phyloP scores from a whole-genome alignment of 2,888 invertebrate genomes.

The Lasioglossum oenotherae region DNA sequence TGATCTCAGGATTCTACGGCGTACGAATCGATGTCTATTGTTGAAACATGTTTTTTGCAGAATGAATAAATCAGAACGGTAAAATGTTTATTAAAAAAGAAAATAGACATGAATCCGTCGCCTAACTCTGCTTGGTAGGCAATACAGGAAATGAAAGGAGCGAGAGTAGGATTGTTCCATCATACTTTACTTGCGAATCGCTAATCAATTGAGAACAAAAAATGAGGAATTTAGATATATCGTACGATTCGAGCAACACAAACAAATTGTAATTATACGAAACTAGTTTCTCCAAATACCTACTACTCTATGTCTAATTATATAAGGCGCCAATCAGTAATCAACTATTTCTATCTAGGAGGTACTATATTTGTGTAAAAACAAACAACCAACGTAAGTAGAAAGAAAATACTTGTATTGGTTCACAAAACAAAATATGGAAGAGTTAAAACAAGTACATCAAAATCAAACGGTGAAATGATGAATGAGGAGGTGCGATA shows the following conservation, averaged over 20 bases:
- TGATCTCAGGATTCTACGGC: constrained; percentile 49
- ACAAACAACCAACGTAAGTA: constrained; percentile 48
- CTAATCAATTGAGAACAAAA: constrained; percentile 23
- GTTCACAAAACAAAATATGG: constrained; percentile 15
- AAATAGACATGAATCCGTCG: constrained; percentile 68
- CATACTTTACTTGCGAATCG: constrained; percentile 72
- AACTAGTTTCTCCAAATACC: constrained; percentile 51
- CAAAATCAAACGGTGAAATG: neutral
- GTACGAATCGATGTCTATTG: constrained; percentile 61
- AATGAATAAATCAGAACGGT: neutral
- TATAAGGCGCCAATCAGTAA: constrained; percentile 9
- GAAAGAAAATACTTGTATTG: constrained; percentile 58
- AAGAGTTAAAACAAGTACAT: constrained; percentile 11
- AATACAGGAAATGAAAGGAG: constrained; percentile 70
- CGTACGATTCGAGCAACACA: neutral
- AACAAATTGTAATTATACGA: neutral
- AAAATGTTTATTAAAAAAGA: neutral
- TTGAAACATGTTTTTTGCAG: neutral
- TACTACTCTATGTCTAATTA: constrained; percentile 33
- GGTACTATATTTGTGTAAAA: constrained; percentile 21
- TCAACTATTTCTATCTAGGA: constrained; percentile 28
- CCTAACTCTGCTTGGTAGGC: constrained; percentile 59
- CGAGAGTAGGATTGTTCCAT: constrained; percentile 77
- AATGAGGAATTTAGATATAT: neutral
- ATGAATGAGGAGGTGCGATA: constrained; percentile 36